Percentiles rank a stretch among this genome's conserved stretches.
These are phyloP conservation scores for Phymatocera aterrima DNA, from an alignment of 2,888 invertebrate genomes.

Conservation along the genomic window DNA sequence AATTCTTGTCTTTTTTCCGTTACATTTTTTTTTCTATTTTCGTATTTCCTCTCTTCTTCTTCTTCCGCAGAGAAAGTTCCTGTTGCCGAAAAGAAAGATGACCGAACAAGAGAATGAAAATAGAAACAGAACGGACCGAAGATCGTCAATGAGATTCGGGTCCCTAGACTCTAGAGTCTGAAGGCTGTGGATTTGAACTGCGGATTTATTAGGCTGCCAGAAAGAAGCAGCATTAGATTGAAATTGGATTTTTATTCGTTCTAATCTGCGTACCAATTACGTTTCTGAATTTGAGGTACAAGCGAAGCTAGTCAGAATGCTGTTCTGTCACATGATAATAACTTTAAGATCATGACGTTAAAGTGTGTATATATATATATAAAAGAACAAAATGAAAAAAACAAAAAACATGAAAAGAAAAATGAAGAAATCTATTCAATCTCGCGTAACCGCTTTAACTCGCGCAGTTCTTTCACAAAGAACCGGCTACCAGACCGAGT, in stretches of 20 bases:
- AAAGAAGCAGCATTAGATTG: too few relatives aligned
- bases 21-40: not conserved
- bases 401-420: not conserved
- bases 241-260: too few relatives aligned
- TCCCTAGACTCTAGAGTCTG: too few relatives aligned
- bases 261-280: too few relatives aligned
- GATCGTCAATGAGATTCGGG: conserved; percentile 19
- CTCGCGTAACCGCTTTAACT: not conserved
- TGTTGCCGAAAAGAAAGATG: not conserved
- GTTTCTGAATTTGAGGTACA: too few relatives aligned
- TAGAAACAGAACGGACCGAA: not conserved
- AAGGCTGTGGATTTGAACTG: too few relatives aligned
- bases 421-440: conserved; percentile 2
- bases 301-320: too few relatives aligned
- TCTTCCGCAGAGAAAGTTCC: conserved; percentile 1
- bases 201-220: conserved; percentile 14
- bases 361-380: not conserved
- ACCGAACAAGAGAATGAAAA: not conserved
- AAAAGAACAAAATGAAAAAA: not conserved
- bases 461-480: not conserved
- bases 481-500: not conserved
- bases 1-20: not conserved
- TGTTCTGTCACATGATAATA: too few relatives aligned
- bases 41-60: not conserved
- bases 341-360: too few relatives aligned